Percentiles rank a stretch among this genome's conserved stretches.
phyloP scores from a whole-genome alignment of 2,888 invertebrate genomes.

The Ceriagrion tenellum region DNA sequence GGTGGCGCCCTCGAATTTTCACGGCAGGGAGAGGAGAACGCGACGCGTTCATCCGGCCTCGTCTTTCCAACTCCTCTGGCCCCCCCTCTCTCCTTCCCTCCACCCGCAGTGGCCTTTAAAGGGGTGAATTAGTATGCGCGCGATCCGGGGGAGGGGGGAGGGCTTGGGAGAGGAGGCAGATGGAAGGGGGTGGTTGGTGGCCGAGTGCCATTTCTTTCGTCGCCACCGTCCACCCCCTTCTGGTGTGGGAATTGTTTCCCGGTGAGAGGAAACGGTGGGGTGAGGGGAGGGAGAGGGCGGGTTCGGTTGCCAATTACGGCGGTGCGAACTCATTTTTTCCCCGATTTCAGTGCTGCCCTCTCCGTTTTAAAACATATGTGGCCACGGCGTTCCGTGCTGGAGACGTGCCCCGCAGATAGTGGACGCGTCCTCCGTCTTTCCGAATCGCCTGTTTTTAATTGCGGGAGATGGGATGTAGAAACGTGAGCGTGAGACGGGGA shows the following conservation, averaged over 20 bases:
- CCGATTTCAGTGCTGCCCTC: not conserved
- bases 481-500: not conserved
- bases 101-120: not conserved
- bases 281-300: too few species aligned
- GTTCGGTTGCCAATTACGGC: conserved; percentile 1
- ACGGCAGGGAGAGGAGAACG: not conserved
- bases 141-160: not conserved
- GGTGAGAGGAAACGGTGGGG: too few species aligned
- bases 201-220: not conserved
- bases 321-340: conserved; percentile 13
- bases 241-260: not conserved
- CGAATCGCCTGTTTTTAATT: too few species aligned
- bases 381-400: not conserved
- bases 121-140: not conserved
- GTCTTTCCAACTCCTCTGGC: too few species aligned
- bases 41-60: not conserved
- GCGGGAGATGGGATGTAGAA: not conserved
- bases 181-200: not conserved
- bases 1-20: not conserved
- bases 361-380: not conserved
- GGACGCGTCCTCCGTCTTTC: not conserved
- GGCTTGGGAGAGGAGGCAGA: too few species aligned
- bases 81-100: too few species aligned
- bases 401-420: not conserved
- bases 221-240: not conserved